A percentile compares a stretch with the other conserved stretches of the same genome.
phyloP scores from a whole-genome alignment of 2,888 invertebrate species.

The Mesoligia furuncula region DNA sequence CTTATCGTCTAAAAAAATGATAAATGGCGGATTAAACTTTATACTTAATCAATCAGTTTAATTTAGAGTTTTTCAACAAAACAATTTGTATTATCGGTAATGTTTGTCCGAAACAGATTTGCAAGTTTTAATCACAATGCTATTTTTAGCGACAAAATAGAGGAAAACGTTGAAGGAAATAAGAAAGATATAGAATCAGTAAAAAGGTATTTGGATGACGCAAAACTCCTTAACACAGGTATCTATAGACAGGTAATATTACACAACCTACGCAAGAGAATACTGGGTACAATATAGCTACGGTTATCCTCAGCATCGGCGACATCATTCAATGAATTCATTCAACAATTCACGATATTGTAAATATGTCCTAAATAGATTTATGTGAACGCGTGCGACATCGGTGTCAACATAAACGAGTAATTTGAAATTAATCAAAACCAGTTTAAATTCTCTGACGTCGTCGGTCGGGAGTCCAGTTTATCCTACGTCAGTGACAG shows the following conservation, averaged over 20 bases:
- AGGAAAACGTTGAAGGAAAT: slow-evolving; percentile 41
- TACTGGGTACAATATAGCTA: neutral
- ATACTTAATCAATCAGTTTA: slow-evolving; percentile 11
- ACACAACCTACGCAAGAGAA: neutral
- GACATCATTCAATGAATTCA: neutral
- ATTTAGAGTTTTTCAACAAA: slow-evolving; percentile 29
- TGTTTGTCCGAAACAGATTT: slow-evolving; percentile 33
- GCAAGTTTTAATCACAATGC: slow-evolving; percentile 24
- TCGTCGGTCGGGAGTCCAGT: slow-evolving; percentile 20
- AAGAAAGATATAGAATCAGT: neutral
- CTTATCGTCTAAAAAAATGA: slow-evolving; percentile 40
- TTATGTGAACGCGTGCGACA: slow-evolving; percentile 5
- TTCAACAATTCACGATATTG: slow-evolving; percentile 1
- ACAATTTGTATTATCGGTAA: slow-evolving; percentile 21
- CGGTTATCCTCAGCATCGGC: neutral
- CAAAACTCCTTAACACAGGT: neutral
- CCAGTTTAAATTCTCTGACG: slow-evolving; percentile 35
- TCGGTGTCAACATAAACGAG: slow-evolving; percentile 1
- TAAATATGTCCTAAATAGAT: slow-evolving; percentile 13
- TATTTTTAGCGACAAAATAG: slow-evolving; percentile 28
- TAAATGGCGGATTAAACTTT: slow-evolving; percentile 18
- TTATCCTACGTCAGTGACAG: slow-evolving; percentile 35
- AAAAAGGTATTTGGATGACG: neutral
- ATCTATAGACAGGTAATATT: neutral
- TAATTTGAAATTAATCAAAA: slow-evolving; percentile 21